These are phyloP conservation scores for Agrilus cyanescens DNA, from an alignment of 2,888 invertebrate species.

Conservation along the genomic window DNA sequence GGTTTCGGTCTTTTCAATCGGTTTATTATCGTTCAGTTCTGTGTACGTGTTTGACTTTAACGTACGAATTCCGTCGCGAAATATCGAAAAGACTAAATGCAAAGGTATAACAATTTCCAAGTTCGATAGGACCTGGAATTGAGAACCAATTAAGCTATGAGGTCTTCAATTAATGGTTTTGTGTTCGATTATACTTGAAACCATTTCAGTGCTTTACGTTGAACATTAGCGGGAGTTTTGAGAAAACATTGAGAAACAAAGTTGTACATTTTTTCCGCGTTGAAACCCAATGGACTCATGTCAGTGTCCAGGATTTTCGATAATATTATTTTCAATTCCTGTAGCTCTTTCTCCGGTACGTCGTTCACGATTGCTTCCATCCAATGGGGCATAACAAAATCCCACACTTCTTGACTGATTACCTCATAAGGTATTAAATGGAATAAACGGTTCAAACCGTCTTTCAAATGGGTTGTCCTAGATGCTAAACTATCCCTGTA, in stretches of 20 bases:
- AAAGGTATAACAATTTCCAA: conserved; percentile 85
- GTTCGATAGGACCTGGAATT: conserved; percentile 64
- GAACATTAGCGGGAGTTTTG: conserved; percentile 67
- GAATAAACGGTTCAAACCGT: conserved; percentile 86
- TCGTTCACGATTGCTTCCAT: conserved; percentile 93
- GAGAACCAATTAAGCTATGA: not conserved
- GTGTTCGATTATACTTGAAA: conserved; percentile 49
- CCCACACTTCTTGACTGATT: conserved; percentile 93
- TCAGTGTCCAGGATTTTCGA: conserved; percentile 96
- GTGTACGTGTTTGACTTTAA: conserved; percentile 47
- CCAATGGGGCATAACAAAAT: conserved; percentile 98
- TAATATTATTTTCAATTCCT: conserved; percentile 67
- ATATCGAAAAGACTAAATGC: conserved; percentile 76
- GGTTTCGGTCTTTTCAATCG: too few relatives aligned
- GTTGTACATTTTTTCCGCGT: conserved; percentile 88
- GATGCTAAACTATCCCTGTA: conserved; percentile 72
- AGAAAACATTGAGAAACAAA: conserved; percentile 82
- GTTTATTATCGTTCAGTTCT: conserved; percentile 31
- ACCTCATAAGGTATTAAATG: conserved; percentile 97
- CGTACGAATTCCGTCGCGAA: conserved; percentile 73
- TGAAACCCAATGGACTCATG: conserved; percentile 88
- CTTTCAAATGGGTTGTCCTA: conserved; percentile 82
- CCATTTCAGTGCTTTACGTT: conserved; percentile 83
- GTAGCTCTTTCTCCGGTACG: conserved; percentile 77
- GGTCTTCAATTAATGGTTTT: conserved; percentile 3